A percentile compares a stretch with the other conserved stretches of the same genome.
phyloP scores from a whole-genome alignment of 2,888 invertebrate species.

The Endomychus coccineus region DNA sequence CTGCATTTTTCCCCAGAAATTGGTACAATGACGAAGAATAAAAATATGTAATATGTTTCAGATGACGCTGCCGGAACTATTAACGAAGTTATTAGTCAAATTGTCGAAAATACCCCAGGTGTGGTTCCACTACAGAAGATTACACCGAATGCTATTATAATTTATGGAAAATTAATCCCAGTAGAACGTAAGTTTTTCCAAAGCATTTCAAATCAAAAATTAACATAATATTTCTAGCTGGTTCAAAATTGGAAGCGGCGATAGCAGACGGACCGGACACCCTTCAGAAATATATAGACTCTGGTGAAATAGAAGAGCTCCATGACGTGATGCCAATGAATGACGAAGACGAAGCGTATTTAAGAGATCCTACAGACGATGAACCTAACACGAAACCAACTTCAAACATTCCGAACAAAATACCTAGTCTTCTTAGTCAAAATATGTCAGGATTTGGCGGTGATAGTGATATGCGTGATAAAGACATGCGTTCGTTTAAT shows the following conservation, averaged over 20 bases:
- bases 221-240: slow-evolving; percentile 46
- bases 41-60: too few relatives aligned
- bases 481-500: slow-evolving; percentile 2
- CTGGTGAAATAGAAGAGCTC: slow-evolving; percentile 74
- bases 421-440: neutral
- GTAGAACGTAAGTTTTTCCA: slow-evolving; percentile 54
- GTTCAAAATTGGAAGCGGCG: slow-evolving; percentile 67
- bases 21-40: too few relatives aligned
- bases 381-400: slow-evolving; percentile 15
- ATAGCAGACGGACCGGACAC: slow-evolving; percentile 71
- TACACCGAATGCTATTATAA: slow-evolving; percentile 70
- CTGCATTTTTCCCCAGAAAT: too few relatives aligned
- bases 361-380: slow-evolving; percentile 47
- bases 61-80: slow-evolving; percentile 47
- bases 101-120: slow-evolving; percentile 71
- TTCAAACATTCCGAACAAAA: slow-evolving; percentile 2
- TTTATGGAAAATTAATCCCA: slow-evolving; percentile 75
- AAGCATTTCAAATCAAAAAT: neutral
- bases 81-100: slow-evolving; percentile 62
- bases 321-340: slow-evolving; percentile 67
- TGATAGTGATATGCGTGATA: slow-evolving; percentile 5
- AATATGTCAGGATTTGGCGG: slow-evolving; percentile 5
- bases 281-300: slow-evolving; percentile 67
- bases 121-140: slow-evolving; percentile 71
- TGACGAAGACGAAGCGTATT: slow-evolving; percentile 49